Evolutionary conservation across 2,797 vertebrate species (phyloP).

Genomic region (Danionella dracula): DNA sequence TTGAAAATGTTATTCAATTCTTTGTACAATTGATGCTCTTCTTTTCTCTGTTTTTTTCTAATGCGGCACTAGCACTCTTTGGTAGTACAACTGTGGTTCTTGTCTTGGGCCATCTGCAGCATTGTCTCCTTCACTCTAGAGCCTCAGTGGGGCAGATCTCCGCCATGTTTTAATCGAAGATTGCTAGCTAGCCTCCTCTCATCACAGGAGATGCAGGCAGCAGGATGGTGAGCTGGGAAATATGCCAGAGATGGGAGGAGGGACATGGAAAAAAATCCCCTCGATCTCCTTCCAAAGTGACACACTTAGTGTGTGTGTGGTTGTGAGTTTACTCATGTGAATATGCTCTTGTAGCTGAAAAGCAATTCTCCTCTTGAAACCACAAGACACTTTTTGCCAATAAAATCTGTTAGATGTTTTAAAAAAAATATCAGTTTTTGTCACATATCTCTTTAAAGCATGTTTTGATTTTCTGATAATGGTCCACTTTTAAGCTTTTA

Average conservation of each 20-base stretch:
- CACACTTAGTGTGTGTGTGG: slow-evolving; percentile 39
- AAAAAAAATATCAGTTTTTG: too few relatives aligned
- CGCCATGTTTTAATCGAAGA: slow-evolving; percentile 19
- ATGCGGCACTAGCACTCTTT: slow-evolving; percentile 51
- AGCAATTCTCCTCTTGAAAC: slow-evolving; percentile 18
- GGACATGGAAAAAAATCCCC: slow-evolving; percentile 45
- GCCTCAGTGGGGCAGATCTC: slow-evolving; percentile 35
- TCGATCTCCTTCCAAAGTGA: slow-evolving; percentile 49
- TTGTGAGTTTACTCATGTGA: slow-evolving; percentile 21
- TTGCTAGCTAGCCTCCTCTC: slow-evolving; percentile 37
- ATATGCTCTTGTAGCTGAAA: slow-evolving; percentile 16
- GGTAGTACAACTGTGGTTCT: slow-evolving; percentile 48
- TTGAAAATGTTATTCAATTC: too few relatives aligned
- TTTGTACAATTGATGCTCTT: neutral
- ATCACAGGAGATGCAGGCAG: slow-evolving; percentile 47
- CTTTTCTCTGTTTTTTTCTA: slow-evolving; percentile 12
- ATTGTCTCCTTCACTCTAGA: slow-evolving; percentile 51
- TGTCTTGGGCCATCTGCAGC: slow-evolving; percentile 59
- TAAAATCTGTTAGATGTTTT: slow-evolving; percentile 9
- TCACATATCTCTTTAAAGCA: too few relatives aligned
- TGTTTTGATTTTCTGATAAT: too few relatives aligned
- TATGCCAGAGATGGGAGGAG: slow-evolving; percentile 48
- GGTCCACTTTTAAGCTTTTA: too few relatives aligned
- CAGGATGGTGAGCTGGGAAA: slow-evolving; percentile 52
- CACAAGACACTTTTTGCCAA: neutral